Evolutionary conservation across 2,888 invertebrate species (phyloP).

Genomic region (Heliconius charithonia): DNA sequence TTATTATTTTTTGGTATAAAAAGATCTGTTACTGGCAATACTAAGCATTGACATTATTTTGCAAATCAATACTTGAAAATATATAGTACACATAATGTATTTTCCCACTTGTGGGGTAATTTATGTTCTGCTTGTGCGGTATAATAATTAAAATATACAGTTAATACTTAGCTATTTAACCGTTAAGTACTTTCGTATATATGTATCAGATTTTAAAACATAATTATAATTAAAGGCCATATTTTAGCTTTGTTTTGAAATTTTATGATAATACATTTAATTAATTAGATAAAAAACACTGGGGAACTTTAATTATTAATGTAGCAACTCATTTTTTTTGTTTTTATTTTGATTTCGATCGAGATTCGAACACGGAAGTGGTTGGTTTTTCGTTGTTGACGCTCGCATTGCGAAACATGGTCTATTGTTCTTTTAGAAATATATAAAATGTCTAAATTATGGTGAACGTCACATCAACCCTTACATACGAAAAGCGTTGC

Average conservation of each 20-base stretch:
- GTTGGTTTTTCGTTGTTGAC: constrained; percentile 62
- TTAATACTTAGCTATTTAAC: neutral
- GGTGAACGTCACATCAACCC: constrained; percentile 66
- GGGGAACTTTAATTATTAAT: constrained; percentile 45
- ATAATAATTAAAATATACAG: neutral
- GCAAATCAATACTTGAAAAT: constrained; percentile 36
- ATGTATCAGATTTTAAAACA: neutral
- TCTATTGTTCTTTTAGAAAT: constrained; percentile 67
- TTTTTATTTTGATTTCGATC: constrained; percentile 76
- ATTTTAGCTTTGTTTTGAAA: neutral
- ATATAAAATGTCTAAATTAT: constrained; percentile 75
- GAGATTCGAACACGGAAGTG: constrained; percentile 78
- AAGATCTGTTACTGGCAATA: constrained; percentile 25
- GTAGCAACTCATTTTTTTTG: constrained; percentile 63
- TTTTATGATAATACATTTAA: neutral
- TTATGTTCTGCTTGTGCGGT: neutral
- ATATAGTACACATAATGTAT: constrained; percentile 1
- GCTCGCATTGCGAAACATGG: constrained; percentile 75
- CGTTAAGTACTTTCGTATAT: neutral
- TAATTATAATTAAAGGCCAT: neutral
- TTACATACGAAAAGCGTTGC: constrained; percentile 62
- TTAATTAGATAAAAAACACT: constrained; percentile 18
- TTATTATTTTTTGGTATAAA: neutral
- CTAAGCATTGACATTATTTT: constrained; percentile 24
- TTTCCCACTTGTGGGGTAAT: constrained; percentile 35